A percentile compares a stretch with the other conserved stretches of the same genome.
phyloP scores from a whole-genome alignment of 2,888 invertebrate species.

The Xylota segnis region DNA sequence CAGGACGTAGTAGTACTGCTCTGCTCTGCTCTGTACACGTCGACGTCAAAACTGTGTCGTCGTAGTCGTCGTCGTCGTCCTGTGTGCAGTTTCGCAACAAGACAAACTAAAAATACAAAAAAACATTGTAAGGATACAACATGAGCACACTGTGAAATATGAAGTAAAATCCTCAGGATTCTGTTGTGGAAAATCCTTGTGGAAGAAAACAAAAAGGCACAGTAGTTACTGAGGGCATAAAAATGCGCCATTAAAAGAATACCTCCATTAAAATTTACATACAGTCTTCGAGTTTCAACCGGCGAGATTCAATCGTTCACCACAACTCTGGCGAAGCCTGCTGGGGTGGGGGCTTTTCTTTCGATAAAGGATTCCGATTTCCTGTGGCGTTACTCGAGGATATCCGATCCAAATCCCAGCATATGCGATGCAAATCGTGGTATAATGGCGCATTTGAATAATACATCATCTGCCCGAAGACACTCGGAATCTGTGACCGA shows the following conservation, averaged over 20 bases:
- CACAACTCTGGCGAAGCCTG: conserved; percentile 5
- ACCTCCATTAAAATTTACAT: conserved; percentile 69
- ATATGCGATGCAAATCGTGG: conserved; percentile 71
- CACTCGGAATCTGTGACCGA: conserved; percentile 46
- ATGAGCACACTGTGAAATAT: conserved; percentile 38
- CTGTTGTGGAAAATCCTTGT: conserved; percentile 15
- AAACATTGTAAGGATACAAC: conserved; percentile 33
- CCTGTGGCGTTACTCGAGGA: conserved; percentile 59
- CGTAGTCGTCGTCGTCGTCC: not conserved
- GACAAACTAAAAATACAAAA: conserved; percentile 34
- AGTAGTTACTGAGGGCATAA: conserved; percentile 37
- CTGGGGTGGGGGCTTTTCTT: conserved; percentile 1
- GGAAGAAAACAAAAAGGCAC: conserved; percentile 24
- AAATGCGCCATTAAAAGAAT: conserved; percentile 65
- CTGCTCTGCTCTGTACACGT: no score
- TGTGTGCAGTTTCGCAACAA: conserved; percentile 43
- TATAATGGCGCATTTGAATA: conserved; percentile 67
- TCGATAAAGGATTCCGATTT: conserved; percentile 53
- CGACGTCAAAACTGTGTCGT: conserved; percentile 18
- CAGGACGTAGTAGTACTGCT: conserved; percentile 12
- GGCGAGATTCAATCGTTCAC: conserved; percentile 41
- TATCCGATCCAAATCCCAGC: conserved; percentile 58
- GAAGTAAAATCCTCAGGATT: conserved; percentile 59
- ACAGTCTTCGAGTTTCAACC: conserved; percentile 27
- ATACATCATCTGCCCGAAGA: conserved; percentile 41